These are phyloP conservation scores for Drosophila insularis DNA, from an alignment of 1,140 invertebrate species.

Conservation along the genomic window DNA sequence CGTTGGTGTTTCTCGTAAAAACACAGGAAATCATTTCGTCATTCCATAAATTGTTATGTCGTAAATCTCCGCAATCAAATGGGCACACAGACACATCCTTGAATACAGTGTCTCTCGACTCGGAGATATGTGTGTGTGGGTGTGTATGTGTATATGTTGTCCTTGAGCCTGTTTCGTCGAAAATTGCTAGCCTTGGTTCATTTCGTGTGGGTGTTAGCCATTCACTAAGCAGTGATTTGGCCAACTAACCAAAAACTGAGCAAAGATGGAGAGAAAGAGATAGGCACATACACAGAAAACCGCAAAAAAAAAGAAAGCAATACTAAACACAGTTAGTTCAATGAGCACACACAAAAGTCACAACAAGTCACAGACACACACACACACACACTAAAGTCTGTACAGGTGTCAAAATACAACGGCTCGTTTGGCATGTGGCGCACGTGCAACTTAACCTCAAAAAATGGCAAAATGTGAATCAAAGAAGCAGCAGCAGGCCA, in stretches of 20 bases:
- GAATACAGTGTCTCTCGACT: constrained; percentile 20
- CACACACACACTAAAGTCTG: background rate
- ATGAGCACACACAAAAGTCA: constrained; percentile 11
- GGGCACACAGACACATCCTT: constrained; percentile 49
- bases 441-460: constrained; percentile 64
- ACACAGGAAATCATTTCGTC: constrained; percentile 80
- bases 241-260: constrained; percentile 54
- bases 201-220: constrained; percentile 36
- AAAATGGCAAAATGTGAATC: constrained; percentile 25
- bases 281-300: background rate
- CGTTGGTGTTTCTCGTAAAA: constrained; percentile 54
- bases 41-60: constrained; percentile 81
- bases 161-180: constrained; percentile 53
- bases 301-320: constrained; percentile 19
- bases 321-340: constrained; percentile 1
- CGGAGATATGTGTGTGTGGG: background rate
- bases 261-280: background rate
- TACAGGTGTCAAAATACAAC: constrained; percentile 55
- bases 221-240: constrained; percentile 60
- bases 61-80: constrained; percentile 79
- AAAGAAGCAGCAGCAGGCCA: constrained; percentile 28
- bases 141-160: constrained; percentile 36
- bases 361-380: constrained; percentile 14
- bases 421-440: constrained; percentile 52
- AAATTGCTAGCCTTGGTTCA: constrained; percentile 62